Conservation (phyloP, 2,888 invertebrate species). For the Amblyjoppa proteus region DNA sequence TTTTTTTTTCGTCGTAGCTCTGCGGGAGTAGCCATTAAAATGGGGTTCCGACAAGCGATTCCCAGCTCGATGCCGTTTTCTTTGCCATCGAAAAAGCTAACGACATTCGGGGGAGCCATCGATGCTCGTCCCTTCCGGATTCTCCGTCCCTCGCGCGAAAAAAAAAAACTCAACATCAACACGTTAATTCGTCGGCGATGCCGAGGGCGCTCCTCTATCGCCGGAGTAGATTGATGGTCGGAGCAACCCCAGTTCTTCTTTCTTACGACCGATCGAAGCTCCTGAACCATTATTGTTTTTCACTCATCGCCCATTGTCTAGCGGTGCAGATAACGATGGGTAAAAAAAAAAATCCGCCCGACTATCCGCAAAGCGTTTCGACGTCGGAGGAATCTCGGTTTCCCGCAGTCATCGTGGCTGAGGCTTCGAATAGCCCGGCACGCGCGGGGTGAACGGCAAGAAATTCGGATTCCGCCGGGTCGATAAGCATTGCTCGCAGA, state of each 20-base stretch:
- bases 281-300: constrained; percentile 59
- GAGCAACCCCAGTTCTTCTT: constrained; percentile 13
- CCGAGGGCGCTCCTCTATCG: constrained; percentile 40
- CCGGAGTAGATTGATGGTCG: constrained; percentile 59
- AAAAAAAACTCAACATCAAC: constrained; percentile 54
- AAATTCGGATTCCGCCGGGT: constrained; percentile 18
- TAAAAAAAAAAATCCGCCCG: constrained; percentile 15
- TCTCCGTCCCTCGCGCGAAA: constrained; percentile 1
- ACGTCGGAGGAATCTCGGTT: constrained; percentile 43
- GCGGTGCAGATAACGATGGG: constrained; percentile 38
- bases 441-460: constrained; percentile 9
- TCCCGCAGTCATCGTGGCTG: constrained; percentile 16
- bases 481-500: background rate
- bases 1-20: background rate
- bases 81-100: constrained; percentile 6
- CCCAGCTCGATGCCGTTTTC: constrained; percentile 8
- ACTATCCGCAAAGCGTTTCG: constrained; percentile 22
- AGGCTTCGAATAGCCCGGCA: constrained; percentile 8
- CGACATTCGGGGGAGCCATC: constrained; percentile 39
- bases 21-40: background rate
- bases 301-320: constrained; percentile 49
- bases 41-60: background rate
- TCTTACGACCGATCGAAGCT: constrained; percentile 51
- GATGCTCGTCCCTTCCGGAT: constrained; percentile 28
- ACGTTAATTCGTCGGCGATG: constrained; percentile 49